phyloP scores from a whole-genome alignment of 2,888 invertebrate genomes.

The Rhagophthalmus giganteus region DNA sequence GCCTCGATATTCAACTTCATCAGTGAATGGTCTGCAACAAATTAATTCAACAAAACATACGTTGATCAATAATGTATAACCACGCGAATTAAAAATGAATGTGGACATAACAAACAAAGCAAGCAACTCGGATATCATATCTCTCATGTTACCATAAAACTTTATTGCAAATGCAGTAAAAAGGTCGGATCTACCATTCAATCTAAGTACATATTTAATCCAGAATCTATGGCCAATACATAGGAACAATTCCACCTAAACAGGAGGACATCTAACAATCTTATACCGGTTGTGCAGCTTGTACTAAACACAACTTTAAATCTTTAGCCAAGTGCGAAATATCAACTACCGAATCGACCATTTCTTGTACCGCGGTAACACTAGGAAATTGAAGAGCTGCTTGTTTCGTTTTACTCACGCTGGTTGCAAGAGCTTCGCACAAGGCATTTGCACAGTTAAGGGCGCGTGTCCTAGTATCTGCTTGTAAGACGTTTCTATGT shows the following conservation, averaged over 20 bases:
- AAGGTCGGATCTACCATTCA: not conserved
- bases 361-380: slow-evolving; percentile 86
- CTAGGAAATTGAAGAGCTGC: slow-evolving; percentile 92
- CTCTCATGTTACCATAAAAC: not conserved
- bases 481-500: slow-evolving; percentile 78
- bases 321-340: slow-evolving; percentile 83
- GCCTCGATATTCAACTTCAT: no score
- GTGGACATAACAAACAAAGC: not conserved
- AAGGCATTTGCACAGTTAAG: slow-evolving; percentile 77
- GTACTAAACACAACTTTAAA: slow-evolving; percentile 73
- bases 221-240: slow-evolving; percentile 4
- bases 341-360: slow-evolving; percentile 88
- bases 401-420: slow-evolving; percentile 85
- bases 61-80: no score
- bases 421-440: slow-evolving; percentile 78
- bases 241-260: slow-evolving; percentile 13
- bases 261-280: not conserved
- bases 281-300: slow-evolving; percentile 64
- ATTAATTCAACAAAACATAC: no score
- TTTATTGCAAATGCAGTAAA: not conserved
- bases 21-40: no score
- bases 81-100: not conserved
- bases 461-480: slow-evolving; percentile 72
- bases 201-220: slow-evolving; percentile 4
- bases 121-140: not conserved